These are phyloP conservation scores for Sinocyclocheilus anophthalmus DNA, from an alignment of 2,113 vertebrate genomes.

Conservation along the genomic window DNA sequence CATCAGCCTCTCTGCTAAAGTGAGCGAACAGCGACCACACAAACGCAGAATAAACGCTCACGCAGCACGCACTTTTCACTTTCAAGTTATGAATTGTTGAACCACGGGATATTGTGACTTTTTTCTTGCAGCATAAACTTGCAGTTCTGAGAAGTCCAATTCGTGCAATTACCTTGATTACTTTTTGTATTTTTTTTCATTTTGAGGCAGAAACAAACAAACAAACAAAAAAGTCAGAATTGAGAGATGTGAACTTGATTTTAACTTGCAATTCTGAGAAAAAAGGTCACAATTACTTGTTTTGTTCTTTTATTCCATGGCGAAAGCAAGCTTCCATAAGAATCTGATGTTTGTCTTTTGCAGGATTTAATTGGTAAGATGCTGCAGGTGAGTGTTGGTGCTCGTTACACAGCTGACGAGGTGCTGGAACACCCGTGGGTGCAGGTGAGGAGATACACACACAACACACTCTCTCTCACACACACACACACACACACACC, in stretches of 20 bases:
- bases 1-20: slow-evolving; percentile 92
- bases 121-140: too few relatives aligned
- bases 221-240: too few relatives aligned
- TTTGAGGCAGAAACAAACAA: too few relatives aligned
- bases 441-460: slow-evolving; percentile 79
- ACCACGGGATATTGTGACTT: too few relatives aligned
- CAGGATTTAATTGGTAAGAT: slow-evolving; percentile 96
- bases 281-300: not conserved
- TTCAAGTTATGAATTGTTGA: too few relatives aligned
- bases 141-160: too few relatives aligned
- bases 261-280: too few relatives aligned
- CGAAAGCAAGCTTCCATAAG: not conserved
- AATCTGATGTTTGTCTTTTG: slow-evolving; percentile 17
- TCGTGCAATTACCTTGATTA: too few relatives aligned
- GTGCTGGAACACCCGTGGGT: slow-evolving; percentile 95
- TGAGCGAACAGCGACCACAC: slow-evolving; percentile 51
- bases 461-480: not conserved
- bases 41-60: not conserved
- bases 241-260: too few relatives aligned
- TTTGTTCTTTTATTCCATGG: not conserved
- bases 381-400: slow-evolving; percentile 94
- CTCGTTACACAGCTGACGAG: slow-evolving; percentile 91
- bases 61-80: too few relatives aligned
- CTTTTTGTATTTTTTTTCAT: too few relatives aligned
- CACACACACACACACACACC: not conserved